Base-by-base conservation (phyloP, 1,140 invertebrate species). In the Geopemphigus sp. region DNA sequence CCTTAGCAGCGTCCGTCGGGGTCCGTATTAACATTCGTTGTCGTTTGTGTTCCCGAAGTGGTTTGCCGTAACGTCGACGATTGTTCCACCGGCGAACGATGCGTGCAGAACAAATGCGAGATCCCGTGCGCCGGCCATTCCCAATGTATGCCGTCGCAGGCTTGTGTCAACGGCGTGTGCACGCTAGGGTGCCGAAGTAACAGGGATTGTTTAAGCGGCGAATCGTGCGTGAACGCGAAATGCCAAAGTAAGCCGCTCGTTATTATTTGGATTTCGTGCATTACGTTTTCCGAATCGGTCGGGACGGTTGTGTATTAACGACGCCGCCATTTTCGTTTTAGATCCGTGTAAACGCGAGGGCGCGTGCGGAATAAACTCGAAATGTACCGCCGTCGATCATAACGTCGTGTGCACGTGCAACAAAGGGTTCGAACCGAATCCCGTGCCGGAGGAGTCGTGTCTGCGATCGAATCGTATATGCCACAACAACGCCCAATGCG, bases 321-420 rank as follows among this genome's bases (percentile, higher is more conserved):
- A 39, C 8, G 32, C 32, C 32, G 22, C 64, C 24, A 26, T 39
- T 47, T 24, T 15, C 54, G 29, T 83, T 82, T 50, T 53, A 81
- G 92, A 95, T 86, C 93, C 94, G 54, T 95, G 93, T 88, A 91
- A 90, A 83, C 88, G 95, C 83, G 90, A 93, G 82, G 94, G 92
- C 83, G 92, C 92, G 47, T 95, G 94, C 83, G 94, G 94, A 54
- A 83, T 95, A 0, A 96, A 96, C 85, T 92, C 95, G 6, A 86
- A 95, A 19, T 97, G 95, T 83, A 89, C 90, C 74, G 90, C 90
- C n/a, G 88, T 94, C 10, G 93, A 95, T 83, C 94, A 96, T 84
- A 90, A 91, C 80, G 89, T 93, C 0, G 85, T 93, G 15, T 96
- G 94, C 83, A 90, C 91, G 1, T 94, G 93, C 84, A 92, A 92